Evolutionary conservation across 2,888 invertebrate species (phyloP).

Genomic region (Caenorhabditis becei): DNA sequence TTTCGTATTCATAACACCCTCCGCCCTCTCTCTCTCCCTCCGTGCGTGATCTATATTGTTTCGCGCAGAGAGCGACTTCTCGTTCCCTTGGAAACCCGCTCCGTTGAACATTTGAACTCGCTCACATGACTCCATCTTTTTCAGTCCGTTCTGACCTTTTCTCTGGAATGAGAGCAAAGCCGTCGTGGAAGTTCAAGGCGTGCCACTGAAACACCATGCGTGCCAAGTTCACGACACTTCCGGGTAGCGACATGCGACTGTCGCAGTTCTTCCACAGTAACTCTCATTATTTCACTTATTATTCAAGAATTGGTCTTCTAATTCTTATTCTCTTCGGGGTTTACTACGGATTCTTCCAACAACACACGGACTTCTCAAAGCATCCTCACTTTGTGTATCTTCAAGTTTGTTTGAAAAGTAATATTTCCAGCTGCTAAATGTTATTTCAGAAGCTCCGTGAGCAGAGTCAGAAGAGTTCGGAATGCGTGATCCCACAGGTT

Average conservation of each 20-base stretch:
- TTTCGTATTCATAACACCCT: conserved; percentile 22
- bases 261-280: conserved; percentile 23
- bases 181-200: conserved; percentile 13
- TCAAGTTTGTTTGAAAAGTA: conserved; percentile 14
- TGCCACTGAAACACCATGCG: background rate
- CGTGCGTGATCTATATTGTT: conserved; percentile 11
- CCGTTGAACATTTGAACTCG: conserved; percentile 34
- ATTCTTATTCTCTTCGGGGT: conserved; percentile 6
- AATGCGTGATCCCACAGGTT: conserved; percentile 67
- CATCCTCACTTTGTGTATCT: conserved; percentile 55
- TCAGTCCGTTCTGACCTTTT: background rate
- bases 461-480: conserved; percentile 31
- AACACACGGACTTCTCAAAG: conserved; percentile 19
- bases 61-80: background rate
- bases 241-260: conserved; percentile 1
- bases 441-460: conserved; percentile 49
- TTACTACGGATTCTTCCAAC: conserved; percentile 8
- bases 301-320: conserved; percentile 13
- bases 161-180: conserved; percentile 20
- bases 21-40: conserved; percentile 10
- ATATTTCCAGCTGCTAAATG: no score
- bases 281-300: conserved; percentile 52
- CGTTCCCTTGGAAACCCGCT: conserved; percentile 22
- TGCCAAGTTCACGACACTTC: background rate
- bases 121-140: conserved; percentile 11